phyloP scores from a whole-genome alignment of 2,888 invertebrate species.

The Ommatoiulus sabulosus region DNA sequence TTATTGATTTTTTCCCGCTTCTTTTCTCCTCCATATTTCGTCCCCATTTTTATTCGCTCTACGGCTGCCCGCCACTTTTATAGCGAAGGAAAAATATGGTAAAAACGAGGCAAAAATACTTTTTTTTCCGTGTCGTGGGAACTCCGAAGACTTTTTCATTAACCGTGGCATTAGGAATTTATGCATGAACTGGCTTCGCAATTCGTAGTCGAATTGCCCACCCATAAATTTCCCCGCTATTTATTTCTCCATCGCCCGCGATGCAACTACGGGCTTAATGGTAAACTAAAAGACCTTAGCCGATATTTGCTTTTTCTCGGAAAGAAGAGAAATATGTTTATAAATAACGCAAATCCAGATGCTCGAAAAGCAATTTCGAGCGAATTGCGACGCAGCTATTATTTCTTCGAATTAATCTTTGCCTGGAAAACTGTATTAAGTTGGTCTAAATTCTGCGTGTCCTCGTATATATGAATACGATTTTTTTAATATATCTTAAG shows the following conservation, averaged over 20 bases:
- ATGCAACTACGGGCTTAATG: background rate
- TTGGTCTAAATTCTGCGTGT: background rate
- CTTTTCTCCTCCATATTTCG: background rate
- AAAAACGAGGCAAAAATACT: constrained; percentile 16
- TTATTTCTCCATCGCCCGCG: background rate
- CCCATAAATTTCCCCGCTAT: background rate
- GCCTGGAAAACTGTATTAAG: background rate
- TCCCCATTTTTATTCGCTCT: constrained; percentile 21
- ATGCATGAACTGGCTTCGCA: constrained; percentile 30
- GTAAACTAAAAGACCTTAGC: background rate
- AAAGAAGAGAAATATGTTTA: background rate
- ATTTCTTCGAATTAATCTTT: background rate
- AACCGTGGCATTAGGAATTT: constrained; percentile 44
- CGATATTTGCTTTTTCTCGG: background rate
- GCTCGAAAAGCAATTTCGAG: background rate
- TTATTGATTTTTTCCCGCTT: constrained; percentile 52
- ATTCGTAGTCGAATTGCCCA: constrained; percentile 31
- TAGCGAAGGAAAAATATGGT: background rate
- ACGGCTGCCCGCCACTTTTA: constrained; percentile 14
- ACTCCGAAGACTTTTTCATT: constrained; percentile 8
- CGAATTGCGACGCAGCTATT: background rate
- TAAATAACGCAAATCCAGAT: constrained; percentile 35
- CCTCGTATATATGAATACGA: no score
- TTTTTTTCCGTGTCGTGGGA: background rate
- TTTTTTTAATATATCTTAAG: no score